These are phyloP conservation scores for Trachymyrmex cornetzi DNA, from an alignment of 1,140 invertebrate genomes.

Conservation along the genomic window DNA sequence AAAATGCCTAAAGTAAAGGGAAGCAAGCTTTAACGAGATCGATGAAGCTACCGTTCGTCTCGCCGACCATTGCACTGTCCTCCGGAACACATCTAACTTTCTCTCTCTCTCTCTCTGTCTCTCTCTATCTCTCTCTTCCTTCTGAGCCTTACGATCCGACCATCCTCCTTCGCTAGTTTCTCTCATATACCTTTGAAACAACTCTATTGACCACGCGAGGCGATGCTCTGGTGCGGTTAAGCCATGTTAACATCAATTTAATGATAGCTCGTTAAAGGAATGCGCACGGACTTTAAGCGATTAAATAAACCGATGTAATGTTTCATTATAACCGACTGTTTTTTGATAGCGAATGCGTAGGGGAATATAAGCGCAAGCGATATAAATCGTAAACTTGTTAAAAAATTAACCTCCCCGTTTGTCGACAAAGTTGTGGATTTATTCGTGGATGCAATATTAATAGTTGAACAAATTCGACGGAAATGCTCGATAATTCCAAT, in stretches of 20 bases:
- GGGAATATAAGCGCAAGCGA: not conserved
- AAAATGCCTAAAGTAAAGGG: slow-evolving; percentile 75
- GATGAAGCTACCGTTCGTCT: slow-evolving; percentile 75
- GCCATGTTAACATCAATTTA: slow-evolving; percentile 77
- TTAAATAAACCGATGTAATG: slow-evolving; percentile 70
- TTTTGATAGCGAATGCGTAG: slow-evolving; percentile 38
- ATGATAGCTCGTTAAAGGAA: slow-evolving; percentile 70
- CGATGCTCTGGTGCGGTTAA: slow-evolving; percentile 4
- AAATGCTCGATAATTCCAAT: not conserved
- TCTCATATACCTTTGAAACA: slow-evolving; percentile 30
- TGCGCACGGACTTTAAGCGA: slow-evolving; percentile 64
- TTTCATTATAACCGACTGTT: slow-evolving; percentile 41
- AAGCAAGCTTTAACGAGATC: slow-evolving; percentile 82
- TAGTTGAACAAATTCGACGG: not conserved
- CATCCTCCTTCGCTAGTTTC: not conserved
- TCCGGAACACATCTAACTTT: slow-evolving; percentile 39
- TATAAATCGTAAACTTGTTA: slow-evolving; percentile 30
- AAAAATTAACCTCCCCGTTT: slow-evolving; percentile 4
- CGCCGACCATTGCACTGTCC: slow-evolving; percentile 36
- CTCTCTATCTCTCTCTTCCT: slow-evolving; percentile 3
- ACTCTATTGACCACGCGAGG: slow-evolving; percentile 18
- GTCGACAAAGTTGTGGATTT: not conserved
- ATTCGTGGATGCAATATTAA: not conserved
- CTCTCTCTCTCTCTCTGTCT: slow-evolving; percentile 45
- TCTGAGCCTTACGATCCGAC: slow-evolving; percentile 9